phyloP scores from a whole-genome alignment of 2,113 vertebrate genomes.

The Nibea coibor region DNA sequence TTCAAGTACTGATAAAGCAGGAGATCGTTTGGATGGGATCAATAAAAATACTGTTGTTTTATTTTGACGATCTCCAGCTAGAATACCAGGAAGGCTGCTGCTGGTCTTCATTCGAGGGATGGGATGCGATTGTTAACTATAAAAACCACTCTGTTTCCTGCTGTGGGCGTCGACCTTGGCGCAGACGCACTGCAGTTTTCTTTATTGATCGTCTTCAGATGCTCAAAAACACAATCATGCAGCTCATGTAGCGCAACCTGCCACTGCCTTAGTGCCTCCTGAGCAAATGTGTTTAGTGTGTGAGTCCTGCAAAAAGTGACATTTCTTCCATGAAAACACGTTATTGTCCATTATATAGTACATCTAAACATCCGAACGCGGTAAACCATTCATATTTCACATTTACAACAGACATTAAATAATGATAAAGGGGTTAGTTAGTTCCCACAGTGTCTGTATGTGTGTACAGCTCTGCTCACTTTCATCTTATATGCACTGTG shows the following conservation, averaged over 20 bases:
- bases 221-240: too few relatives aligned
- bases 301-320: not conserved
- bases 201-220: too few relatives aligned
- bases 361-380: not conserved
- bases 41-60: too few relatives aligned
- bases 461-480: too few relatives aligned
- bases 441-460: too few relatives aligned
- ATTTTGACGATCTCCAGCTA: not conserved
- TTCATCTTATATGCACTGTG: too few relatives aligned
- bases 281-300: not conserved
- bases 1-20: too few relatives aligned
- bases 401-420: too few relatives aligned
- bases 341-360: not conserved
- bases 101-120: not conserved
- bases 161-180: conserved; percentile 31
- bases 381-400: not conserved
- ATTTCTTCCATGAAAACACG: too few relatives aligned
- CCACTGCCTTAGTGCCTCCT: not conserved
- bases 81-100: not conserved
- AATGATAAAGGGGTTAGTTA: too few relatives aligned
- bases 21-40: not conserved
- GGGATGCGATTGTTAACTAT: not conserved
- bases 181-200: conserved; percentile 25
- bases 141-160: not conserved
- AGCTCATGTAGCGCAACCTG: not conserved